Evolutionary conservation across 2,888 invertebrate genomes (phyloP).

Genomic region (Ennomos erosarius): DNA sequence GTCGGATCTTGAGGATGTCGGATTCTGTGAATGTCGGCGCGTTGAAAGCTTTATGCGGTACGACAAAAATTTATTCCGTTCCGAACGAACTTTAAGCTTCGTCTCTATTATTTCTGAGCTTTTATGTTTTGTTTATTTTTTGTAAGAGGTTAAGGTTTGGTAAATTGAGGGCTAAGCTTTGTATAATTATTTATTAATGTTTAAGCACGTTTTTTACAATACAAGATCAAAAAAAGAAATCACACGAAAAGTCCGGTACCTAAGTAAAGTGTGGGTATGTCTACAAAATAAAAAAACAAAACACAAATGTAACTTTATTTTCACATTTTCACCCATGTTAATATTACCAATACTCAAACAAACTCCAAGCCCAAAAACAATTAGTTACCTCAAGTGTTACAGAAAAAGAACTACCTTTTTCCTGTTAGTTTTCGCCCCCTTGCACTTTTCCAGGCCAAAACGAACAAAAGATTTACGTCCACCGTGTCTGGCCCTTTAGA

Average conservation of each 20-base stretch:
- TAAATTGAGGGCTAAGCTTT: neutral
- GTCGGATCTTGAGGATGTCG: slow-evolving; percentile 68
- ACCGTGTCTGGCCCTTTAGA: slow-evolving; percentile 63
- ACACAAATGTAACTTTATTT: neutral
- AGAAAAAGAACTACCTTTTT: slow-evolving; percentile 67
- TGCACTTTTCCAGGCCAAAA: slow-evolving; percentile 72
- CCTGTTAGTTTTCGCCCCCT: slow-evolving; percentile 75
- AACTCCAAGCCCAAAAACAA: slow-evolving; percentile 59
- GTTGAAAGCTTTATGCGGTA: slow-evolving; percentile 78
- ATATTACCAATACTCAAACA: slow-evolving; percentile 10
- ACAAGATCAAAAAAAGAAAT: no score
- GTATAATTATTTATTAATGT: neutral
- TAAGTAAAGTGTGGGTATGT: no score
- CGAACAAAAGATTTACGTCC: slow-evolving; percentile 73
- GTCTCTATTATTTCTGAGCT: slow-evolving; percentile 48
- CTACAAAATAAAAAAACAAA: no score
- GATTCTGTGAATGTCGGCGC: slow-evolving; percentile 72
- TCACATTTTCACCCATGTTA: neutral
- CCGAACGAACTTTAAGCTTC: slow-evolving; percentile 69
- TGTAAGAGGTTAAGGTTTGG: neutral
- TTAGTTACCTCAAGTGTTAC: slow-evolving; percentile 68
- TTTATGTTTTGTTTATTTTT: slow-evolving; percentile 29
- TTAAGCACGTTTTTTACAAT: no score
- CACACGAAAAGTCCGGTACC: no score
- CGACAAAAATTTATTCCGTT: slow-evolving; percentile 74